Percentiles rank a stretch among this genome's conserved stretches.
Evolutionary conservation across 2,888 invertebrate species (phyloP).

Genomic region (Clepsis dumicolana): DNA sequence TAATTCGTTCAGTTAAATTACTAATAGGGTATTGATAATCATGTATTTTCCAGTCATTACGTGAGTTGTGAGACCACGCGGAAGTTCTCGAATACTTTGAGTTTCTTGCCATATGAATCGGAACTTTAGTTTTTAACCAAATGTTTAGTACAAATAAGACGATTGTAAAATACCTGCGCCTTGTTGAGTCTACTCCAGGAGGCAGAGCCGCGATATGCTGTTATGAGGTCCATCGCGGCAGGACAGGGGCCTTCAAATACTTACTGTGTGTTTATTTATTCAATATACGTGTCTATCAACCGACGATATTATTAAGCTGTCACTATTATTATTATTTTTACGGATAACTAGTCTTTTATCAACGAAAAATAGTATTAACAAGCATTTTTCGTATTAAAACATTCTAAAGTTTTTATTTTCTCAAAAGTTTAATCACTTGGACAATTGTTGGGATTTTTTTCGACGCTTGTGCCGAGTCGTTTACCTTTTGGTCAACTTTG

Average conservation of each 20-base stretch:
- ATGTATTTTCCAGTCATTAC: constrained; percentile 84
- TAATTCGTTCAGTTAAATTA: constrained; percentile 80
- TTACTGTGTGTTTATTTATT: constrained; percentile 2
- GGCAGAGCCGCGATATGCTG: neutral
- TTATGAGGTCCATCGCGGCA: neutral
- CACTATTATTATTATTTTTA: constrained; percentile 48
- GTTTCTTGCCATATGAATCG: constrained; percentile 60
- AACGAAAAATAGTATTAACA: constrained; percentile 55
- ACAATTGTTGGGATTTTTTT: neutral
- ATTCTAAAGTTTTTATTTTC: constrained; percentile 48
- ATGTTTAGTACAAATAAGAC: constrained; percentile 53
- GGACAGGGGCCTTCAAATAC: neutral
- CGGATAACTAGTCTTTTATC: constrained; percentile 56
- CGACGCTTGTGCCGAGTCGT: neutral
- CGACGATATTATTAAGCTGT: constrained; percentile 22
- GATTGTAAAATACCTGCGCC: neutral
- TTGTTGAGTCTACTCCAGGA: neutral
- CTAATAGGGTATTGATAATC: constrained; percentile 69
- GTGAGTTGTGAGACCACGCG: constrained; percentile 47
- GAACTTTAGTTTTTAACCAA: constrained; percentile 52
- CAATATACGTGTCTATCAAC: neutral
- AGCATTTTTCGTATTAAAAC: constrained; percentile 49
- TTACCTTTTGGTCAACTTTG: neutral
- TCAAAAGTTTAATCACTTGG: neutral
- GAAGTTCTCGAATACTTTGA: constrained; percentile 46